Conservation (phyloP, 2,797 vertebrate species). For the Sandelia bainsii region DNA sequence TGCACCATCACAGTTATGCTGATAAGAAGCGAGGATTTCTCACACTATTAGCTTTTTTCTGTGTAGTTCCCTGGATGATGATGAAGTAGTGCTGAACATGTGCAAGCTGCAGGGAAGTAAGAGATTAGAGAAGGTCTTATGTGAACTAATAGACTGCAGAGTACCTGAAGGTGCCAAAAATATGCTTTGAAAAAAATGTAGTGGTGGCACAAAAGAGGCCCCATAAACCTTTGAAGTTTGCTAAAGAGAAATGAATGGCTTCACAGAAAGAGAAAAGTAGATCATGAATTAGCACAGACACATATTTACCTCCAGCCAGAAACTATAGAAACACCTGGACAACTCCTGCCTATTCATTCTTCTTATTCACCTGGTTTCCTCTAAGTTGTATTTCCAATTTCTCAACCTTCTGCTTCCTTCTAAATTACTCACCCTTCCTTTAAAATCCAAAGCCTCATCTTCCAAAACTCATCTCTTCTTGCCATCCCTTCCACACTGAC, state of each 20-base stretch:
- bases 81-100: slow-evolving; percentile 49
- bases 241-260: slow-evolving; percentile 35
- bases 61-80: slow-evolving; percentile 40
- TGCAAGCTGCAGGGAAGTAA: slow-evolving; percentile 44
- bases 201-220: slow-evolving; percentile 31
- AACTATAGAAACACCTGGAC: slow-evolving; percentile 10
- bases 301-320: slow-evolving; percentile 19
- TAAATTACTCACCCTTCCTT: slow-evolving; percentile 15
- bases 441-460: slow-evolving; percentile 10
- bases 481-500: background rate
- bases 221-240: slow-evolving; percentile 36
- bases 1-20: slow-evolving; percentile 35
- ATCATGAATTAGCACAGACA: slow-evolving; percentile 34
- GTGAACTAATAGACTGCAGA: slow-evolving; percentile 60
- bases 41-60: slow-evolving; percentile 22
- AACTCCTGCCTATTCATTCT: background rate
- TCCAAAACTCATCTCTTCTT: background rate
- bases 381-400: background rate
- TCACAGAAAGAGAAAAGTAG: slow-evolving; percentile 13
- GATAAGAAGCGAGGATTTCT: slow-evolving; percentile 53
- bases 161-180: slow-evolving; percentile 48
- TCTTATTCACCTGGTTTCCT: slow-evolving; percentile 4
- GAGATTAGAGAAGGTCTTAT: slow-evolving; percentile 56
- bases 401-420: slow-evolving; percentile 1
- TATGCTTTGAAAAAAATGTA: slow-evolving; percentile 27